phyloP scores from a whole-genome alignment of 2,113 vertebrate species.

The Corythoichthys intestinalis region DNA sequence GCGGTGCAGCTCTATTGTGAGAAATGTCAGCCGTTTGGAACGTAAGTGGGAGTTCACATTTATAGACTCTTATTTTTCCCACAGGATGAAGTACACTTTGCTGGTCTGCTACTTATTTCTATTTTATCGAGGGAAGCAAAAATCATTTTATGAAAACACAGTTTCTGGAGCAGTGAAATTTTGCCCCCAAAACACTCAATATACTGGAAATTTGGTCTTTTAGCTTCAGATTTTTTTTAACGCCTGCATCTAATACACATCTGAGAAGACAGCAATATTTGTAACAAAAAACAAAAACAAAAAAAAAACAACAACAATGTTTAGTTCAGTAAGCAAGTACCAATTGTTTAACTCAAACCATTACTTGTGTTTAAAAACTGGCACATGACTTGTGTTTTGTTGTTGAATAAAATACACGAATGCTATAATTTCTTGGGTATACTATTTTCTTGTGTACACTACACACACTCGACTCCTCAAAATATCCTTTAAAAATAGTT shows the following conservation, averaged over 20 bases:
- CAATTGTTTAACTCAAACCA: too few species aligned
- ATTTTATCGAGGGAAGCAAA: background rate
- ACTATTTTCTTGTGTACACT: too few species aligned
- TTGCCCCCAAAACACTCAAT: background rate
- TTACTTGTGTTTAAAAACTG: too few species aligned
- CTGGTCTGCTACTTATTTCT: conserved; percentile 5
- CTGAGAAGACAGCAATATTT: background rate
- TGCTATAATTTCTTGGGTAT: too few species aligned
- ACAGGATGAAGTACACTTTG: background rate
- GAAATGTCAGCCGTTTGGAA: background rate
- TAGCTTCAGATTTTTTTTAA: background rate
- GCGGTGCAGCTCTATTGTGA: background rate
- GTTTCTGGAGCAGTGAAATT: background rate
- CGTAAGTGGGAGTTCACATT: background rate
- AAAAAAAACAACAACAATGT: too few species aligned
- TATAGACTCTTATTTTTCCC: conserved; percentile 5
- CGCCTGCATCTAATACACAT: background rate
- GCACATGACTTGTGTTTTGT: too few species aligned
- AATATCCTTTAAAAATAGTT: too few species aligned
- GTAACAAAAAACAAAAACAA: too few species aligned
- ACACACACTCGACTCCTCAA: too few species aligned
- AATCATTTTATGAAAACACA: background rate
- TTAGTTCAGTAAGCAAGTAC: too few species aligned
- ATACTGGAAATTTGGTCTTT: background rate
- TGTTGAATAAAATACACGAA: too few species aligned